phyloP scores from a whole-genome alignment of 2,888 invertebrate genomes.

The Leucophora obtusa region DNA sequence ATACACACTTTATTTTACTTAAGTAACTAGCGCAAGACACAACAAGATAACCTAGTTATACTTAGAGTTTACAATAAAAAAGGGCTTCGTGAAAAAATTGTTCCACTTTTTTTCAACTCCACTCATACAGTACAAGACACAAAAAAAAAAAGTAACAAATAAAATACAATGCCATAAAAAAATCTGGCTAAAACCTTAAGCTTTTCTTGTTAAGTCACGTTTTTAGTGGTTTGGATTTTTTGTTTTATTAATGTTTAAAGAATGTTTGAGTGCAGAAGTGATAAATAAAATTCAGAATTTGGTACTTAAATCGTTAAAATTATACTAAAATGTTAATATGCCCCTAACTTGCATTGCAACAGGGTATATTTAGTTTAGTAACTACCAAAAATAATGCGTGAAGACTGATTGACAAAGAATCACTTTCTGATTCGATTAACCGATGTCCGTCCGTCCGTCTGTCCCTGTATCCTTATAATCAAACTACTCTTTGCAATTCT shows the following conservation, averaged over 20 bases:
- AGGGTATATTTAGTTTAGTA: too few species aligned
- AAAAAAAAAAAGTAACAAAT: background rate
- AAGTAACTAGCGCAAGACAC: conserved; percentile 4
- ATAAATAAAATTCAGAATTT: background rate
- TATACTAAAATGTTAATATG: background rate
- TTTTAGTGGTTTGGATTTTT: conserved; percentile 14
- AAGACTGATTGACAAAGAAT: too few species aligned
- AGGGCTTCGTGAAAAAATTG: conserved; percentile 64
- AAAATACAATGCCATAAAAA: background rate
- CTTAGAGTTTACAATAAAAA: conserved; percentile 12
- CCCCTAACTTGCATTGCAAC: too few species aligned
- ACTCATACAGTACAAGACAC: conserved; percentile 3
- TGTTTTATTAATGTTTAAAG: background rate
- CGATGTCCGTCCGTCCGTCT: too few species aligned
- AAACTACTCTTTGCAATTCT: too few species aligned
- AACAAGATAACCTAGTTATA: conserved; percentile 34
- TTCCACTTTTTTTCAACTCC: conserved; percentile 52
- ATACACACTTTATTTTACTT: background rate
- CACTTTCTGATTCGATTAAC: too few species aligned
- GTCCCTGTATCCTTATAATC: too few species aligned
- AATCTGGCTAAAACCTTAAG: conserved; percentile 21
- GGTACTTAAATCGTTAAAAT: background rate
- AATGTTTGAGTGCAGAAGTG: background rate
- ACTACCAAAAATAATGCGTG: too few species aligned
- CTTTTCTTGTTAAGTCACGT: conserved; percentile 43